Base-by-base conservation (phyloP, 2,797 vertebrate genomes). In the Hybognathus amarus region DNA sequence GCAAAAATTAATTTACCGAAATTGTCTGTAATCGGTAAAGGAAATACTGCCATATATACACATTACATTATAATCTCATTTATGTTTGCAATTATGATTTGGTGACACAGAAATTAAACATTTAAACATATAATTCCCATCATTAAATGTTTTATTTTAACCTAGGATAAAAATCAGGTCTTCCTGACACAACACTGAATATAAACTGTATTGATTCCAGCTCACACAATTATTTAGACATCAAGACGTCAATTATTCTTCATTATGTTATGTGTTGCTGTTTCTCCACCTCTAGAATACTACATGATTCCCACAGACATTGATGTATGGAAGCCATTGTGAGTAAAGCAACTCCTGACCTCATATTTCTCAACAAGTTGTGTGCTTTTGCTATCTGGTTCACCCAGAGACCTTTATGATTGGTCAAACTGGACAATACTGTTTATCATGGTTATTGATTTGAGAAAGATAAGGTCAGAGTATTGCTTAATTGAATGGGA, bases 381-480 rank as follows among this genome's bases (percentile, higher is more conserved):
- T 70, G 52, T 50, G 33, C 11, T 33, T 42, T 82, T 68, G 52
- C 30, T 81, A 77, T 80, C 77, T 64, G 33, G 30, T 85, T 81
- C 12, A 3, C 20, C 30, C 73, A 82, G 54, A 69, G 42, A 77
- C 27, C 64, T 66, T 52, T 71, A 54, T 36, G 9, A 56, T 80
- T 75, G 77, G 69, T 67, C 45, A 47, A 47, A 54, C 24, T 10
- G 12, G 68, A 59, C 42, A 73, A 77, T 79, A 30, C 78, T 69
- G 70, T 81, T 68, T 30, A 50, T 85, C 71, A 70, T 18, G 52
- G 54, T 77, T 59, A 81, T 77, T 63, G 45, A 82, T 70, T 83
- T 30, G 36, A 71, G 36, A 85, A 82, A 50, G 75, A 81, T 63
- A 63, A 33, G 56, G 59, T 79, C 75, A 50, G 64, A 13, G 40